Percentiles rank a stretch among this genome's conserved stretches.
Conservation (phyloP, 2,113 vertebrate genomes). For the Pyrgilauda ruficollis region DNA sequence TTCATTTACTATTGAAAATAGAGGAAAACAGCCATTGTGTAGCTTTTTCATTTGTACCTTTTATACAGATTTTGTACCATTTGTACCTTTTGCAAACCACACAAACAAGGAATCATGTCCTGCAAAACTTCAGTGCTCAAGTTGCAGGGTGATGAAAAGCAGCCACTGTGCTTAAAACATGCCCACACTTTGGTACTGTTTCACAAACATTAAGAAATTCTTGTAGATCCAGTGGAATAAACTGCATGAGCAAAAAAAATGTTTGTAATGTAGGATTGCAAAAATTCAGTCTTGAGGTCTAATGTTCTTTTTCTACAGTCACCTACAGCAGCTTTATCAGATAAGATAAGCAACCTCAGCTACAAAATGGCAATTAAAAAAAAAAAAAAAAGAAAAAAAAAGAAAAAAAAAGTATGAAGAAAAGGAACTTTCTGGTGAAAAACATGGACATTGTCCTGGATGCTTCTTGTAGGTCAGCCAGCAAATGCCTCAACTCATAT, state of each 20-base stretch:
- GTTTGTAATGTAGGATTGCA: neutral
- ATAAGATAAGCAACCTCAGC: neutral
- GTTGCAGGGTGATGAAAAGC: neutral
- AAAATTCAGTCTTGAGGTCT: neutral
- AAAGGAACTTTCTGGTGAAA: neutral
- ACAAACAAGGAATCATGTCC: fast-evolving
- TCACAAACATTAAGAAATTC: fast-evolving
- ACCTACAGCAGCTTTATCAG: neutral
- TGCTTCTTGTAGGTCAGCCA: neutral
- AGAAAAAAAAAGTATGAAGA: no score
- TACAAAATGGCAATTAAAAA: neutral
- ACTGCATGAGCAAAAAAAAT: neutral
- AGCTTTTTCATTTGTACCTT: neutral
- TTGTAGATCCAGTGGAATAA: neutral
- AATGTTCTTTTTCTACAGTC: neutral
- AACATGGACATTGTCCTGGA: neutral
- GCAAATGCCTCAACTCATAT: neutral
- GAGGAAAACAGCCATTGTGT: neutral
- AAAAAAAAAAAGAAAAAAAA: fast-evolving
- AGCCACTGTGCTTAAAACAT: neutral
- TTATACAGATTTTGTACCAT: neutral
- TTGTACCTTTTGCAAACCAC: neutral
- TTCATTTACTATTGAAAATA: neutral
- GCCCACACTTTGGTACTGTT: neutral
- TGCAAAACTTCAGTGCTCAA: neutral